Conservation (phyloP, 1,140 invertebrate genomes). For the Bombus confusus region DNA sequence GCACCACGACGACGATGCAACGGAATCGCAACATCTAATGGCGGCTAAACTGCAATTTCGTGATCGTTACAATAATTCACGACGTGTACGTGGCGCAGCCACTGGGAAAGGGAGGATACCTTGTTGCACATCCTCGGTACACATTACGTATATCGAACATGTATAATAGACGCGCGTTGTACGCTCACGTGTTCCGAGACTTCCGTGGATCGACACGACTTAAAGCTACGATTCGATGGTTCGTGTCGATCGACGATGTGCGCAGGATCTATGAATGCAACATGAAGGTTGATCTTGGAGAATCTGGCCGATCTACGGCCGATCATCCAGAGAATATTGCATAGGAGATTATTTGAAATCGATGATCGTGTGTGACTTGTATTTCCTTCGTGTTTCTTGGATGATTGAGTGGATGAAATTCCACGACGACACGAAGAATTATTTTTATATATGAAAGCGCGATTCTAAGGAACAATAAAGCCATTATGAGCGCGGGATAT, state of each 20-base stretch:
- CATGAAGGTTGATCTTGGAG: no score
- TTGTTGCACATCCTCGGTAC: constrained; percentile 9
- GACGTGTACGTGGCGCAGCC: constrained; percentile 4
- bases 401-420: no score
- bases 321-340: neutral
- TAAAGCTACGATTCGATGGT: constrained; percentile 4
- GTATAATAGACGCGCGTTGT: constrained; percentile 1
- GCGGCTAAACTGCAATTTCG: constrained; percentile 44
- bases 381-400: no score
- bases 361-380: neutral
- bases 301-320: constrained; percentile 10
- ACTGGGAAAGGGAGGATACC: constrained; percentile 1
- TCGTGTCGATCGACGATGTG: neutral
- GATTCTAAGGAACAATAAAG: neutral
- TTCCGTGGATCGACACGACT: constrained; percentile 26
- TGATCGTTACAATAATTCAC: constrained; percentile 48
- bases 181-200: neutral
- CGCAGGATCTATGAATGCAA: neutral
- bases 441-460: neutral
- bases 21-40: constrained; percentile 9
- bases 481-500: neutral
- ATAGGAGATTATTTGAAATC: neutral
- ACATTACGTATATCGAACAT: constrained; percentile 4
- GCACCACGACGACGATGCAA: neutral
- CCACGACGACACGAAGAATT: neutral